Base-by-base conservation (phyloP, 2,888 invertebrate genomes). In the Drosophila tripunctata region DNA sequence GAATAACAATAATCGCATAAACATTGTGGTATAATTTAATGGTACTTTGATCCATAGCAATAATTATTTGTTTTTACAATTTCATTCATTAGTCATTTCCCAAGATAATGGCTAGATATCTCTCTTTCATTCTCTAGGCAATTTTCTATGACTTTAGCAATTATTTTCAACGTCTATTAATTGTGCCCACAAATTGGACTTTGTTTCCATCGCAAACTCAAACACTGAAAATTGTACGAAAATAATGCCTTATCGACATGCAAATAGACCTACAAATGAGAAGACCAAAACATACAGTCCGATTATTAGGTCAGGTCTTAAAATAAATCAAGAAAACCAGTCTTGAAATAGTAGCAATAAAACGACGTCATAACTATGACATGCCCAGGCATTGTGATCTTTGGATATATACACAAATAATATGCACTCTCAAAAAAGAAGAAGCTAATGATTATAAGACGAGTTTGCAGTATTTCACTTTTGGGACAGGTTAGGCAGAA, bases 21-120 rank as follows among this genome's bases (percentile, higher is more conserved):
- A 55, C 35, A 54, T 57, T 69, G 51, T 45, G 38, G 45, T 38
- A 36, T 43, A n/a, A 44, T 41, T 52, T 35, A 56, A 60, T 41
- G 75, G 78, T 36, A 80, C 80, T 78, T 81, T 78, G 81, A 55
- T 50, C 65, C 10, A 47, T 38, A 43, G 4, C 10, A 27, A 40
- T 7, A 41, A 33, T 47, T n/a, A 33, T 55, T 21, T 5, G 8
- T 40, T 21, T 38, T 48, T 30, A 3, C 3, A 10, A n/a, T 8
- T 33, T 35, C 12, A 14, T 38, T 12, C 12, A 27, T 24, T 19
- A 50, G 17, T 50, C 19, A 27, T 10, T 27, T 36, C 0, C 1
- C 19, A 21, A 27, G 31, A 21, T 31, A 31, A 22, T 19, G 31
- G 24, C 15, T 17, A 17, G n/a, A n/a, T n/a, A n/a, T n/a, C n/a